phyloP scores from a whole-genome alignment of 2,797 vertebrate species.

The Tarsius wallacei region DNA sequence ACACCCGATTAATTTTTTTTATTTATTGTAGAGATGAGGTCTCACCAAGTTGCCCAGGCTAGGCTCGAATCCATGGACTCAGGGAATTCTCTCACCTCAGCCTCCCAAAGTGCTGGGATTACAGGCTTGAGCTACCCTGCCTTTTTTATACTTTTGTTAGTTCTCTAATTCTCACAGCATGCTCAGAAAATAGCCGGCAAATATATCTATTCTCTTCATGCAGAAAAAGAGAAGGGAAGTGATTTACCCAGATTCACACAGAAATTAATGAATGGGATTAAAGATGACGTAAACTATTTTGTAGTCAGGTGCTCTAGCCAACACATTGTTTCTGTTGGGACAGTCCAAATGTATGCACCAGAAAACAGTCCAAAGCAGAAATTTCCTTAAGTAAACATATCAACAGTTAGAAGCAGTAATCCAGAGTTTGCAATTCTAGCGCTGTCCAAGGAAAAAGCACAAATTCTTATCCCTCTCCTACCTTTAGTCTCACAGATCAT shows the following conservation, averaged over 20 bases:
- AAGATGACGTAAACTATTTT: neutral
- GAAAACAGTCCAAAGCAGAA: neutral
- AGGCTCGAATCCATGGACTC: too few species aligned
- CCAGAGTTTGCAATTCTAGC: neutral
- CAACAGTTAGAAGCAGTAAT: neutral
- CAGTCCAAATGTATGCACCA: neutral
- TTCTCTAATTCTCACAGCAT: neutral
- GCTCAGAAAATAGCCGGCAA: constrained; percentile 25
- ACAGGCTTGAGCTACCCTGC: too few species aligned
- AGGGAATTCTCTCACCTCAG: too few species aligned
- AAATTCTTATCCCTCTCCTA: constrained; percentile 82
- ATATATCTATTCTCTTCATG: neutral
- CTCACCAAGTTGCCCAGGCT: too few species aligned
- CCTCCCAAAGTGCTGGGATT: too few species aligned
- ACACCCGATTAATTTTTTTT: too few species aligned
- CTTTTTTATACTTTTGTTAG: neutral
- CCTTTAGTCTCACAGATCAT: constrained; percentile 99
- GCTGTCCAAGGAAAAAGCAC: neutral
- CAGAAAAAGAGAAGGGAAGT: constrained; percentile 8
- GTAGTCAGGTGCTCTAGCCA: neutral
- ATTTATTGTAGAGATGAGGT: too few species aligned
- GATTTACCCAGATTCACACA: neutral
- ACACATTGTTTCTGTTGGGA: neutral
- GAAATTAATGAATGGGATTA: neutral
- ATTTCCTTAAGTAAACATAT: neutral